A percentile compares a stretch with the other conserved stretches of the same genome.
These are phyloP conservation scores for Eira barbara DNA, from an alignment of 2,113 vertebrate species.

Conservation along the genomic window DNA sequence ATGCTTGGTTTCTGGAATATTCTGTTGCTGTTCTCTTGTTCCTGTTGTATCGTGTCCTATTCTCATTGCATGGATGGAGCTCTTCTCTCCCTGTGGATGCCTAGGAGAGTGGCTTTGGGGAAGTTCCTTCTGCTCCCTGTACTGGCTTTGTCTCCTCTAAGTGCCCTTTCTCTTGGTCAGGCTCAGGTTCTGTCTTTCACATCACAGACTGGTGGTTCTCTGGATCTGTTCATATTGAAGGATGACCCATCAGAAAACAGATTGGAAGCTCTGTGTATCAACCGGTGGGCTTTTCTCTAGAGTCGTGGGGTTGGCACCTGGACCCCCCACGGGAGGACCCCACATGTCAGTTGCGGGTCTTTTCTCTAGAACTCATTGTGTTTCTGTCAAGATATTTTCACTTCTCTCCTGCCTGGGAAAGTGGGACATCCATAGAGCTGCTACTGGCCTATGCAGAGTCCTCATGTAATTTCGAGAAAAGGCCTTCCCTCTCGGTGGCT, in stretches of 20 bases:
- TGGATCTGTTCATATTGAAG: neutral
- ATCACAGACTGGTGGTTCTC: neutral
- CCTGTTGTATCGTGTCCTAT: neutral
- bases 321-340: neutral
- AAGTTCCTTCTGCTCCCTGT: neutral
- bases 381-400: neutral
- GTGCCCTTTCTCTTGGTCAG: neutral
- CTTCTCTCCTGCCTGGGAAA: neutral
- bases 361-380: neutral
- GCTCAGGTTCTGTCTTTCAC: neutral
- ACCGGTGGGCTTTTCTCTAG: neutral
- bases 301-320: neutral
- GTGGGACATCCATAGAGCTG: neutral
- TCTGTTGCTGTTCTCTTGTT: neutral
- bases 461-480: neutral
- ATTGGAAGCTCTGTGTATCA: neutral
- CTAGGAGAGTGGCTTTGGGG: neutral
- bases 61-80: neutral
- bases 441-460: neutral
- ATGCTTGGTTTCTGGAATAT: neutral
- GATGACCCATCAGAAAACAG: neutral
- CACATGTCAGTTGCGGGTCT: fast-evolving
- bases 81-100: neutral
- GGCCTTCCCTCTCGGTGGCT: neutral
- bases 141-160: neutral